phyloP scores from a whole-genome alignment of 2,113 vertebrate species.

The Coreoperca whiteheadi region DNA sequence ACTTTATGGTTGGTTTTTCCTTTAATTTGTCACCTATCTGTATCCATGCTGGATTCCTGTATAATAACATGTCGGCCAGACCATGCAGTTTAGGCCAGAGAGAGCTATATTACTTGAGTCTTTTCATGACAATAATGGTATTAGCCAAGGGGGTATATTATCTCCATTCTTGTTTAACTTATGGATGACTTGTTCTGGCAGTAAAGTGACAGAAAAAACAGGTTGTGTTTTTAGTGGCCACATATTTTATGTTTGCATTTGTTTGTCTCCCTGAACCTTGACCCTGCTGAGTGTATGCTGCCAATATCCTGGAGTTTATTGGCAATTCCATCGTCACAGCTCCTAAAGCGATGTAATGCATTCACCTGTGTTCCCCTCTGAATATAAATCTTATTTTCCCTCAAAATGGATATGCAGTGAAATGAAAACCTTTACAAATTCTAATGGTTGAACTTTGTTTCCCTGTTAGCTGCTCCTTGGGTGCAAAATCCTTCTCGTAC shows the following conservation, averaged over 20 bases:
- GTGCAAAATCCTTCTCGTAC: neutral
- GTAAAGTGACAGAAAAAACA: neutral
- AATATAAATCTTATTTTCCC: neutral
- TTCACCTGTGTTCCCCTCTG: neutral
- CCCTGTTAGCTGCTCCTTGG: neutral
- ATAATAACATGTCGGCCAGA: neutral
- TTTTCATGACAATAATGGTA: neutral
- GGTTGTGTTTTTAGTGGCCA: neutral
- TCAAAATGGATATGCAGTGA: neutral
- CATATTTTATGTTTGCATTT: constrained; percentile 9
- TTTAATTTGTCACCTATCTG: neutral
- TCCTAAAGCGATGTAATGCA: neutral
- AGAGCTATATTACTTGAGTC: neutral
- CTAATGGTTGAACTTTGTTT: neutral
- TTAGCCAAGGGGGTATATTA: neutral
- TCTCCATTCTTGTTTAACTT: neutral
- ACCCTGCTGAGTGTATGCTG: neutral
- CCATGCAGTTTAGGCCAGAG: neutral
- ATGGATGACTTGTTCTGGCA: neutral
- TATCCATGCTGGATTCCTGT: neutral
- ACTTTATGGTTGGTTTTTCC: no score
- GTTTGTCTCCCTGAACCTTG: neutral
- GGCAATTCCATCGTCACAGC: neutral
- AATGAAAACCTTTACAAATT: neutral
- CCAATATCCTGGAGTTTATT: neutral